Conservation (phyloP, 1,140 invertebrate genomes). For the Nasonia vitripennis region DNA sequence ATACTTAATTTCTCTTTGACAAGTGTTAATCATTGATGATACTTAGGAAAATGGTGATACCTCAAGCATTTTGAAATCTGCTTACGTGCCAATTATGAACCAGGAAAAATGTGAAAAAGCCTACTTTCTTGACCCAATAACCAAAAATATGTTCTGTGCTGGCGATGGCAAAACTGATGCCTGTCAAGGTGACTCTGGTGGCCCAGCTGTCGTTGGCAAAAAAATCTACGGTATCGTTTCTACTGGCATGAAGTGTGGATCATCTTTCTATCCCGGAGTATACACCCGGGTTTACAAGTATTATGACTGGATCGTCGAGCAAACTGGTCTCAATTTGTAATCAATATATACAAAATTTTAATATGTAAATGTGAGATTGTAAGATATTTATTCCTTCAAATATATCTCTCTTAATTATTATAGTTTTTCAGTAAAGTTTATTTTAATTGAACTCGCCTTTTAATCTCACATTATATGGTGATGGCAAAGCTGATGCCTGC, state of each 20-base stretch:
- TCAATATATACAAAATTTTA: no score
- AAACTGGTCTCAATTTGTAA: background rate
- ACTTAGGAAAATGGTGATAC: background rate
- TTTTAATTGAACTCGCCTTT: no score
- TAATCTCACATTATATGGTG: background rate
- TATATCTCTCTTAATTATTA: no score
- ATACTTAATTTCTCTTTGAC: background rate
- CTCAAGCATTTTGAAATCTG: background rate
- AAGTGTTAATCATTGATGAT: no score
- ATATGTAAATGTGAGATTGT: no score
- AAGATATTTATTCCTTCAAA: no score
- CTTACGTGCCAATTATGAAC: background rate
- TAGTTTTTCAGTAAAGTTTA: no score
- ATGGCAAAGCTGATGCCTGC: conserved; percentile 23
- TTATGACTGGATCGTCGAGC: conserved; percentile 64
- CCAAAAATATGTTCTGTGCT: conserved; percentile 30
- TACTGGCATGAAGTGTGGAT: conserved; percentile 73
- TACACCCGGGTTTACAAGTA: conserved; percentile 73
- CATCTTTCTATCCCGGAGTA: conserved; percentile 74
- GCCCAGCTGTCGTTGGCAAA: conserved; percentile 57
- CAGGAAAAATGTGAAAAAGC: background rate
- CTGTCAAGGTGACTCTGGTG: conserved; percentile 62
- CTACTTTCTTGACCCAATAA: background rate
- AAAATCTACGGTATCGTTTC: conserved; percentile 73
- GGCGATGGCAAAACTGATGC: conserved; percentile 16